Percentiles rank a stretch among this genome's conserved stretches.
Evolutionary conservation across 2,888 invertebrate genomes (phyloP).

Genomic region (Oscheius myriophilus): DNA sequence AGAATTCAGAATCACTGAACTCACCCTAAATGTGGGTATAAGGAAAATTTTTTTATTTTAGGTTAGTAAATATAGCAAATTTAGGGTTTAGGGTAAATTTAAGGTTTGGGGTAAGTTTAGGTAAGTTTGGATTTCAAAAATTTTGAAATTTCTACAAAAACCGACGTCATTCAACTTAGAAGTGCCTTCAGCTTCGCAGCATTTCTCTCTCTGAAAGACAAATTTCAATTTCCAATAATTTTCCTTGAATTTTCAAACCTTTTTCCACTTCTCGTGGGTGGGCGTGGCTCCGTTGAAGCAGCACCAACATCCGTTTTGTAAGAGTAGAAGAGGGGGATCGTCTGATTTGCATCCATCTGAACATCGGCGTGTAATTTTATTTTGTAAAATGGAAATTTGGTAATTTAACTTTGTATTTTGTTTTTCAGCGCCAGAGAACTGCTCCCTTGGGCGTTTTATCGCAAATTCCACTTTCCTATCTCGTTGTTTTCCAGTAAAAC

Average conservation of each 20-base stretch:
- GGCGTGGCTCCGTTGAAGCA: conserved; percentile 28
- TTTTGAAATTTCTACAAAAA: too few relatives aligned
- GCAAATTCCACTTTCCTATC: too few relatives aligned
- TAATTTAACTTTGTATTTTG: neutral
- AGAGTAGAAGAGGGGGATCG: conserved; percentile 45
- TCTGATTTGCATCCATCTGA: conserved; percentile 39
- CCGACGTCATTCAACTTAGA: conserved; percentile 74
- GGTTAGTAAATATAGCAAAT: too few relatives aligned
- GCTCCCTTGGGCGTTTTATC: too few relatives aligned
- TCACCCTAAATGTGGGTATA: too few relatives aligned
- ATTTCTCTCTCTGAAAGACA: conserved; percentile 55
- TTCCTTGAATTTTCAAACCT: conserved; percentile 34
- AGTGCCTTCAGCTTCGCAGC: conserved; percentile 60
- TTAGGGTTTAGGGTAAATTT: too few relatives aligned
- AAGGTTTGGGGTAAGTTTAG: too few relatives aligned
- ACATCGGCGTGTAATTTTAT: too few relatives aligned
- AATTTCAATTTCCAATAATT: conserved; percentile 10
- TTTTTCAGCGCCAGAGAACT: neutral
- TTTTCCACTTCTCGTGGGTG: conserved; percentile 39
- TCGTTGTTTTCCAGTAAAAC: too few relatives aligned
- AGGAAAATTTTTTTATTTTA: too few relatives aligned
- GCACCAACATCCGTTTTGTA: conserved; percentile 47
- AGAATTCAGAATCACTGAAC: too few relatives aligned
- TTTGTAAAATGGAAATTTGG: neutral
- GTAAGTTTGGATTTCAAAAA: too few relatives aligned